These are phyloP conservation scores for Caenorhabditis imperialis DNA, from an alignment of 2,888 invertebrate species.

Conservation along the genomic window DNA sequence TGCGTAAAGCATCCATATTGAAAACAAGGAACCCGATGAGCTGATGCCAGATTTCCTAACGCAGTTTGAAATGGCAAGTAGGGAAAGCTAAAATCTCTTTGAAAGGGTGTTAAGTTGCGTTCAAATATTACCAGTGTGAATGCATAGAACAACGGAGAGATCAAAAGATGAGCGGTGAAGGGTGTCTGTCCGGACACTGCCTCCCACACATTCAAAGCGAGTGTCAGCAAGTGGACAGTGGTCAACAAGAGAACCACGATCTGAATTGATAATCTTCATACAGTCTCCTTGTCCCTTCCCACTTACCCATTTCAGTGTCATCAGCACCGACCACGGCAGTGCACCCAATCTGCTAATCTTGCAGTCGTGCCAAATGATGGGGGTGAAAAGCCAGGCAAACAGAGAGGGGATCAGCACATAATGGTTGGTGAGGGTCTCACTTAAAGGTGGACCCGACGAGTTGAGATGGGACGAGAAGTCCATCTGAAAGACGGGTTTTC, in stretches of 20 bases:
- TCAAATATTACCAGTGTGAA: slow-evolving; percentile 69
- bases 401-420: slow-evolving; percentile 66
- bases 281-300: background rate
- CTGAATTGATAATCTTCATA: slow-evolving; percentile 23
- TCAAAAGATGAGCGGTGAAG: slow-evolving; percentile 66
- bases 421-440: slow-evolving; percentile 33
- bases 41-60: slow-evolving; percentile 88
- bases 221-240: slow-evolving; percentile 47
- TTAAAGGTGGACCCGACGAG: slow-evolving; percentile 44
- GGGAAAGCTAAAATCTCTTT: slow-evolving; percentile 39
- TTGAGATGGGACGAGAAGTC: slow-evolving; percentile 37
- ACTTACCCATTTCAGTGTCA: slow-evolving; percentile 70
- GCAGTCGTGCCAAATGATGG: slow-evolving; percentile 68
- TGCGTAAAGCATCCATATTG: slow-evolving; percentile 89
- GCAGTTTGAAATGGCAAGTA: slow-evolving; percentile 59
- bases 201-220: slow-evolving; percentile 67
- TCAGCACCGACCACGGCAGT: slow-evolving; percentile 69
- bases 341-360: slow-evolving; percentile 45
- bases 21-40: slow-evolving; percentile 90
- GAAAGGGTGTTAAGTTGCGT: background rate
- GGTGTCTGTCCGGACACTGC: slow-evolving; percentile 51
- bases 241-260: slow-evolving; percentile 50
- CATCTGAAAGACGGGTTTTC: too few relatives aligned
- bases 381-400: slow-evolving; percentile 71
- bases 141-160: slow-evolving; percentile 69